Evolutionary conservation across 92 coral and sea anemone genomes (phyloP), one percentile per base, ranked within the genome.

Genomic region (Epizoanthus illoricatus): DNA sequence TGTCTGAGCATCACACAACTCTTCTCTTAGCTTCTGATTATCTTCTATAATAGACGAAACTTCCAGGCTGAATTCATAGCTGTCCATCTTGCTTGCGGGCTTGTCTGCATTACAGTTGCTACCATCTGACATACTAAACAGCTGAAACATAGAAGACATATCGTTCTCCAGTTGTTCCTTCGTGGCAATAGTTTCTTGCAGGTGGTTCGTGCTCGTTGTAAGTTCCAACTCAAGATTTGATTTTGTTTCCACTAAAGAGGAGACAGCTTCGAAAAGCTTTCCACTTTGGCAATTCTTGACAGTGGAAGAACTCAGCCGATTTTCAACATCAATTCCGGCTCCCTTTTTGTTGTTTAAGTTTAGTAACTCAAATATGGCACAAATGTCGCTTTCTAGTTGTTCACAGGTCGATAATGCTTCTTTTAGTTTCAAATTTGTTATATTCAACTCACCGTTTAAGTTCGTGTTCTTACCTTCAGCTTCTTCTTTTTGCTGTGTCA

Each of bases 111-210:
- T 57, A 18, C 69, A 19, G 65, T 11, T 28, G 63, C 16, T 24
- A 57, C 47, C 74, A 70, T 82, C 33, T 4, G 79, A 69, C 97
- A 93, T 91, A 75, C 85, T 93, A 78, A 88, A 87, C 55, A 93
- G 87, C 73, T 93, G 97, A 66, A 93, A 93, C 6, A 93, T 90
- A 0, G 97, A 91, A 3, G 91, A 93, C 49, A 93, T 69, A 69
- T 91, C 97, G 71, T 85, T 86, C 79, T 93, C 97, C 40, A 93
- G 83, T 73, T 67, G 74, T 23, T 90, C 86, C 59, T 93, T 93
- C 36, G 90, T 86, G 33, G 76, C 86, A 68, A 84, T 91, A 7
- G 92, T 94, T 28, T 86, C 94, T 56, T 88, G 81, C 39, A 93
- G 83, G 62, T 66, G 60, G 81, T 73, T 85, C 4, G 92, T 86